Conservation (phyloP, 1,140 invertebrate species). For the Microplitis demolitor region DNA sequence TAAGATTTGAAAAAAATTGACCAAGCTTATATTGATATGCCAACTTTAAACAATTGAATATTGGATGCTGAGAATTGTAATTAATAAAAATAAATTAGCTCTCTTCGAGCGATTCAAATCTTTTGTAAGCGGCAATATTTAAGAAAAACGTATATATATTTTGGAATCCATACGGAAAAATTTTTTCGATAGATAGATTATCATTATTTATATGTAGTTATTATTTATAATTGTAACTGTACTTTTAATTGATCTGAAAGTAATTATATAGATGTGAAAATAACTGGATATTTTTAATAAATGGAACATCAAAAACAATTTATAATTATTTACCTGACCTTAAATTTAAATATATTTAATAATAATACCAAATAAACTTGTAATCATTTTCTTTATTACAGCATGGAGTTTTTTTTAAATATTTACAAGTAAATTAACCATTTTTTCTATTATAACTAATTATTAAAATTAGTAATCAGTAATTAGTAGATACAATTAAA, state of each 20-base stretch:
- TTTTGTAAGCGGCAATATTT: constrained; percentile 48
- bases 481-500: constrained; percentile 27
- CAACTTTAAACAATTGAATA: background rate
- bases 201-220: constrained; percentile 11
- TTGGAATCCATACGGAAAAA: constrained; percentile 48
- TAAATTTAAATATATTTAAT: background rate
- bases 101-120: constrained; percentile 39
- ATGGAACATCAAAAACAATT: constrained; percentile 49
- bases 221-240: too few species aligned
- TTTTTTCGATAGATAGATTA: constrained; percentile 45
- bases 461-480: constrained; percentile 32
- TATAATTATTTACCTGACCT: background rate
- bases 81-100: constrained; percentile 23
- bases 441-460: constrained; percentile 27
- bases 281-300: constrained; percentile 62
- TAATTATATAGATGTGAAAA: constrained; percentile 55
- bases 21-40: too few species aligned
- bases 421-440: constrained; percentile 29
- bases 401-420: constrained; percentile 26
- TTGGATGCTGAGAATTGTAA: background rate
- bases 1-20: too few species aligned
- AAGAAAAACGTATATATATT: constrained; percentile 47
- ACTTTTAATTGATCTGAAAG: constrained; percentile 49
- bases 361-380: background rate
- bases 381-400: constrained; percentile 34